Evolutionary conservation across 2,113 vertebrate genomes (phyloP).

Genomic region (chimpanzee (Pan troglodytes)): NHGRI_mPanTro3-v2.1_pri NC_072410.2:35154501-35155000

Average conservation of each 20-base stretch:
- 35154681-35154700: neutral
- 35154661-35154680: neutral
- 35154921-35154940: neutral
- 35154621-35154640: neutral
- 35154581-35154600: neutral
- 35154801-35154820: neutral
- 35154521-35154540: rapidly evolving
- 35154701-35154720: neutral
- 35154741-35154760: neutral
- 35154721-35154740: neutral
- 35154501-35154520: neutral
- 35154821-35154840: neutral
- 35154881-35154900: neutral
- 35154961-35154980: neutral
- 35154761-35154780: rapidly evolving
- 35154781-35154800: neutral
- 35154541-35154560: neutral
- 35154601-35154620: rapidly evolving
- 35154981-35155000: neutral
- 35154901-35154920: neutral
- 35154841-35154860: neutral
- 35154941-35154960: neutral
- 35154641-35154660: neutral
- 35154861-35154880: neutral
- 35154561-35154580: neutral